phyloP scores from a whole-genome alignment of 2,797 vertebrate species.

The Phalanger gymnotis region DNA sequence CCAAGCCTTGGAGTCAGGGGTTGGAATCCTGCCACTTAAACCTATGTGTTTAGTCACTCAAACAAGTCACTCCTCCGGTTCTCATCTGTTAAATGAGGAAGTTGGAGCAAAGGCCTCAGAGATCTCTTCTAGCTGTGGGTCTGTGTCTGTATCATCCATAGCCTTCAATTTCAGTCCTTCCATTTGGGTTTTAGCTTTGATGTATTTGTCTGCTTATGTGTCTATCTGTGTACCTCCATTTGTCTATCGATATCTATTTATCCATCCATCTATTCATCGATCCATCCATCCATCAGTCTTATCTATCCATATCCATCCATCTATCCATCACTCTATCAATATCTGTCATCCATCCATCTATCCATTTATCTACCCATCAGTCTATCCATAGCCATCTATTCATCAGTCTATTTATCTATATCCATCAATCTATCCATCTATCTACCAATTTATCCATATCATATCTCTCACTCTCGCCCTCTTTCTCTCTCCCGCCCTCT shows the following conservation, averaged over 20 bases:
- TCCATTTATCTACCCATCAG: neutral
- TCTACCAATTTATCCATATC: no score
- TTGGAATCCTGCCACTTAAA: neutral
- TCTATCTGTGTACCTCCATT: neutral
- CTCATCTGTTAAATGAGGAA: neutral
- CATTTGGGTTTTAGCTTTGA: neutral
- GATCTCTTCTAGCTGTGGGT: neutral
- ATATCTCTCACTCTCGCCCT: no score
- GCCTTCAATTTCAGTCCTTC: neutral
- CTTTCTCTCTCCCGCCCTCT: no score
- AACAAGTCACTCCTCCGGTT: neutral
- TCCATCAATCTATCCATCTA: neutral
- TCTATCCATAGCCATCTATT: no score
- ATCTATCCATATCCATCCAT: neutral
- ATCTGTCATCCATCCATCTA: neutral
- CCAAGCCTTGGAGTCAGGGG: neutral
- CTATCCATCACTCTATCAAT: no score
- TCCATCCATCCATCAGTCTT: neutral
- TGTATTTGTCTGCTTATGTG: neutral
- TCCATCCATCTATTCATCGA: neutral
- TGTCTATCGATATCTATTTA: neutral
- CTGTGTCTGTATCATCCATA: neutral
- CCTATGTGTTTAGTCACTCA: neutral
- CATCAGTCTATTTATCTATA: neutral
- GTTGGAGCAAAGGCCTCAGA: neutral